A percentile compares a stretch with the other conserved stretches of the same genome.
Evolutionary conservation across 2,113 vertebrate genomes (phyloP).

Genomic region (Rhynchomys soricoides): DNA sequence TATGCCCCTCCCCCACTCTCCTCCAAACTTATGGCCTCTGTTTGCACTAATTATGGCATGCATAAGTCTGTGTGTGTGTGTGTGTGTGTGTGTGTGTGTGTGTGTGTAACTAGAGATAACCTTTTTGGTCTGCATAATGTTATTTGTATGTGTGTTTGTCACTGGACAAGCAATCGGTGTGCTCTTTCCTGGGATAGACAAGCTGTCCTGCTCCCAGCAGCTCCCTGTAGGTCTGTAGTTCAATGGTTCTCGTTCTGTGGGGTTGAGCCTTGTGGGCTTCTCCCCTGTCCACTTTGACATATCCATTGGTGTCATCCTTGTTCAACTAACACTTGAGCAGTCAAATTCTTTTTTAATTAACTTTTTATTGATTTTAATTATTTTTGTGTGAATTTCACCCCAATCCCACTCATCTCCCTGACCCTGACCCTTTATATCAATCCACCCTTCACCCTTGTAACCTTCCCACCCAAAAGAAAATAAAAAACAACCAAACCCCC

Average conservation of each 20-base stretch:
- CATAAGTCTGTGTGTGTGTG: no score
- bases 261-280: neutral
- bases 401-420: no score
- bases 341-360: neutral
- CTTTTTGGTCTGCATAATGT: neutral
- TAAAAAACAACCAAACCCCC: no score
- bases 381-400: no score
- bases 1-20: neutral
- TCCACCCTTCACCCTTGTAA: no score
- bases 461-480: no score
- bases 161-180: neutral
- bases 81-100: no score
- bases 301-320: neutral
- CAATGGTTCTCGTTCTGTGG: neutral
- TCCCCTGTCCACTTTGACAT: neutral
- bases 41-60: neutral
- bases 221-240: neutral
- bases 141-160: neutral
- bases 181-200: neutral
- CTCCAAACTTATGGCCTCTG: neutral
- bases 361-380: no score
- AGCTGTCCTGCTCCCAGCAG: neutral
- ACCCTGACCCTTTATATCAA: no score
- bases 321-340: neutral
- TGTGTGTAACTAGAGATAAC: neutral